A percentile compares a stretch with the other conserved stretches of the same genome.
Conservation (phyloP, 2,888 invertebrate genomes). For the Stomorhina lunata region DNA sequence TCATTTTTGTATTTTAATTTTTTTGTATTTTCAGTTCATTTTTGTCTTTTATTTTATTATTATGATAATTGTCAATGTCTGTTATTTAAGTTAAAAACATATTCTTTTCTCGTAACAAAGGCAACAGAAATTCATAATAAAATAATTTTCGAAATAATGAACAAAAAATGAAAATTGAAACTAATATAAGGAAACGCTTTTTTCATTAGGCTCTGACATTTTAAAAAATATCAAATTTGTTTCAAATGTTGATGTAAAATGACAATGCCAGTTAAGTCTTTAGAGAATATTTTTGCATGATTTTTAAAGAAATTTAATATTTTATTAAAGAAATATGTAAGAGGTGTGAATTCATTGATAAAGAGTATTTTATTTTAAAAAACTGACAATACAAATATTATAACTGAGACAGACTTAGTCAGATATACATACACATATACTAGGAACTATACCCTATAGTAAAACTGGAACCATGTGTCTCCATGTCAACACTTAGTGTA, state of each 20-base stretch:
- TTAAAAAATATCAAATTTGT: background rate
- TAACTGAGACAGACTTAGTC: too few relatives aligned
- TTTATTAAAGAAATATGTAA: too few relatives aligned
- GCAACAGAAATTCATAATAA: background rate
- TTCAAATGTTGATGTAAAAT: background rate
- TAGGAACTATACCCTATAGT: too few relatives aligned
- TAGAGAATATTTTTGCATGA: too few relatives aligned
- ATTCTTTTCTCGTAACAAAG: slow-evolving; percentile 20
- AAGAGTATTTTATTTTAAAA: too few relatives aligned
- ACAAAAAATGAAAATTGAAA: background rate
- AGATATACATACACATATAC: too few relatives aligned
- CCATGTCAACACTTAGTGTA: too few relatives aligned
- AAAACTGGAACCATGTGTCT: too few relatives aligned
- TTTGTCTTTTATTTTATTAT: too few relatives aligned
- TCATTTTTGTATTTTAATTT: background rate
- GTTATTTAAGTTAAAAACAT: slow-evolving; percentile 49
- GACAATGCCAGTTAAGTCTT: background rate
- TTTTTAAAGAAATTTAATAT: too few relatives aligned
- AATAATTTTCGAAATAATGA: background rate
- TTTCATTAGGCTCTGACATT: slow-evolving; percentile 11
- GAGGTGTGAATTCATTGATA: too few relatives aligned
- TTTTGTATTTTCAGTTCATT: slow-evolving; percentile 8
- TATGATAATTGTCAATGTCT: slow-evolving; percentile 59
- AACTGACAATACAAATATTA: too few relatives aligned
- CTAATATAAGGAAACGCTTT: background rate